Evolutionary conservation across 2,113 vertebrate species (phyloP).

Genomic region (Alaudala cheleensis): DNA sequence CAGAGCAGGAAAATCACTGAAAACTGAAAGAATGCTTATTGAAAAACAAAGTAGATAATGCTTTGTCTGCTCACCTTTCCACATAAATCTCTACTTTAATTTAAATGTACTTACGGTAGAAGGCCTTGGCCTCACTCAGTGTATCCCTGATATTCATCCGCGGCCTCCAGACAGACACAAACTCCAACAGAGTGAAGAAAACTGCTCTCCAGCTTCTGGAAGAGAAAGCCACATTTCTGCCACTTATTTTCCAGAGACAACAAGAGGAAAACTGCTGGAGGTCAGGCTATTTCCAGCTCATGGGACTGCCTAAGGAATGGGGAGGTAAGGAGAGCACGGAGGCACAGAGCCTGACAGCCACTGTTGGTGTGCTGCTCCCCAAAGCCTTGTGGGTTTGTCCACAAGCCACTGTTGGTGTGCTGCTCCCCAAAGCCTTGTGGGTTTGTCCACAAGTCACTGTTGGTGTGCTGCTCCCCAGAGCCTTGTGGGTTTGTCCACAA

Average conservation of each 20-base stretch:
- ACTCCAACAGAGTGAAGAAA: not conserved
- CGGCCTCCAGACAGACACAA: not conserved
- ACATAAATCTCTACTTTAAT: not conserved
- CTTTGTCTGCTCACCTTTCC: not conserved
- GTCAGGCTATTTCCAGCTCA: not conserved
- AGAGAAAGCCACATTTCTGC: not conserved
- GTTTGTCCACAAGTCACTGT: not conserved
- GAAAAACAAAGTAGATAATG: not conserved
- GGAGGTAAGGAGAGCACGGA: accelerated
- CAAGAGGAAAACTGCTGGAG: not conserved
- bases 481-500: not conserved
- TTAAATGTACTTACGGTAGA: not conserved
- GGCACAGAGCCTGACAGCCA: not conserved
- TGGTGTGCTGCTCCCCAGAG: not conserved
- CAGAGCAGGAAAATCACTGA: not conserved
- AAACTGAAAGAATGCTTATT: not conserved
- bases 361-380: not conserved
- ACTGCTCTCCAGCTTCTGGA: not conserved
- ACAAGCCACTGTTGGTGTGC: not conserved
- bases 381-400: not conserved
- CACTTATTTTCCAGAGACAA: not conserved
- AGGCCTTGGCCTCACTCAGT: not conserved
- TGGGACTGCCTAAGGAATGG: not conserved
- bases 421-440: not conserved
- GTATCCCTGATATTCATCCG: too few species aligned